Conservation (phyloP, 2,113 vertebrate genomes). For the Pithys albifrons region DNA sequence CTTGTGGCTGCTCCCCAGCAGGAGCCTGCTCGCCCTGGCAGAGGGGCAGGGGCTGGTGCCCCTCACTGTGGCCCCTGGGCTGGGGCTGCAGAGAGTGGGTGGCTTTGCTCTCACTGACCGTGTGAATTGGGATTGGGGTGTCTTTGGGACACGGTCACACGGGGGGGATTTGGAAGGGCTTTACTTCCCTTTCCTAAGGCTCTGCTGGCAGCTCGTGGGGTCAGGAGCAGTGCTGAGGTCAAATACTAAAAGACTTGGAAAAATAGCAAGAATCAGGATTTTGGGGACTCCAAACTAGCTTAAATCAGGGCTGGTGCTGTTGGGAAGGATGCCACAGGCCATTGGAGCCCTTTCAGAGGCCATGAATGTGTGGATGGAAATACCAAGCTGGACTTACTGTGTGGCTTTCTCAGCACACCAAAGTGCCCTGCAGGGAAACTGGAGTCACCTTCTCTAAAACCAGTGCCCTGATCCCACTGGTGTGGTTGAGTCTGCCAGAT, state of each 20-base stretch:
- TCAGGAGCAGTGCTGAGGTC: rapidly evolving
- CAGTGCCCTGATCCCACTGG: rapidly evolving
- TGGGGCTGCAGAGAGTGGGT: not conserved
- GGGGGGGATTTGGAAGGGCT: not conserved
- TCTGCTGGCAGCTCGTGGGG: rapidly evolving
- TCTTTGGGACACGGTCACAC: not conserved
- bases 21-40: not conserved
- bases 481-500: rapidly evolving
- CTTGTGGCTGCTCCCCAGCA: constrained; percentile 12
- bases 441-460: not conserved
- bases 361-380: rapidly evolving
- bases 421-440: not conserved
- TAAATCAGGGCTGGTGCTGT: not conserved
- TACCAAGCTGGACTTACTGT: rapidly evolving
- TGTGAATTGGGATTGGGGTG: rapidly evolving
- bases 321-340: not conserved
- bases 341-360: not conserved
- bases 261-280: not conserved
- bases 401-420: not conserved
- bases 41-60: not conserved
- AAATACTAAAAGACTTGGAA: not conserved
- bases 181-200: not conserved
- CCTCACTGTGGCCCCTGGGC: not conserved
- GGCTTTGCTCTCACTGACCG: rapidly evolving
- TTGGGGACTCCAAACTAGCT: rapidly evolving